Conservation (phyloP, 2,888 invertebrate species). For the Molanna angustata region DNA sequence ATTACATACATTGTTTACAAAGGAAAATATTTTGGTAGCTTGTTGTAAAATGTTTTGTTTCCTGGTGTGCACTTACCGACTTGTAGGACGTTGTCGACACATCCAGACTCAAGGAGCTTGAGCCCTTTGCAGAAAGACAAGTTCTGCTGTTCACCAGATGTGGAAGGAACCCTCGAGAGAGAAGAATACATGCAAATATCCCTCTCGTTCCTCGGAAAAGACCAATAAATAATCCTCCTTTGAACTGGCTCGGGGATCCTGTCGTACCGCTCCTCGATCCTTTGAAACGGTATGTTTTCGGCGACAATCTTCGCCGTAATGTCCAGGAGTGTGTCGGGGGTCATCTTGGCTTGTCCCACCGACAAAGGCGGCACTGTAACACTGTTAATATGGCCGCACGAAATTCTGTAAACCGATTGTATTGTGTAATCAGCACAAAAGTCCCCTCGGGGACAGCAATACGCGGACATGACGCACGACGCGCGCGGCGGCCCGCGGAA, state of each 20-base stretch:
- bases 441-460: conserved; percentile 27
- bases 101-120: conserved; percentile 76
- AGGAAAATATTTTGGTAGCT: no score
- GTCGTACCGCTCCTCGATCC: conserved; percentile 82
- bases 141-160: conserved; percentile 62
- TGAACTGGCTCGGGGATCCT: conserved; percentile 88
- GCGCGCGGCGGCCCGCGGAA: conserved; percentile 30
- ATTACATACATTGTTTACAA: no score
- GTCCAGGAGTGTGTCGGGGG: conserved; percentile 75
- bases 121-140: conserved; percentile 84
- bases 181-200: conserved; percentile 91
- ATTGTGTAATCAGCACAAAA: conserved; percentile 24
- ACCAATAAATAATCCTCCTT: conserved; percentile 84
- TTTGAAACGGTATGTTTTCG: conserved; percentile 80
- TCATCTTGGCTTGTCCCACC: conserved; percentile 43
- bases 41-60: background rate
- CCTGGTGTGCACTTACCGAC: conserved; percentile 91
- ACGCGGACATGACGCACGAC: conserved; percentile 25
- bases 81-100: conserved; percentile 84
- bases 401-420: conserved; percentile 43
- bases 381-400: conserved; percentile 46
- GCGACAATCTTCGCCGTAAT: conserved; percentile 82
- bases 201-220: conserved; percentile 82
- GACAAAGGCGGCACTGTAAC: conserved; percentile 39
- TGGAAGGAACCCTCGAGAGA: conserved; percentile 57